phyloP scores from a whole-genome alignment of 2,888 invertebrate species.

The Nyleta sp. region DNA sequence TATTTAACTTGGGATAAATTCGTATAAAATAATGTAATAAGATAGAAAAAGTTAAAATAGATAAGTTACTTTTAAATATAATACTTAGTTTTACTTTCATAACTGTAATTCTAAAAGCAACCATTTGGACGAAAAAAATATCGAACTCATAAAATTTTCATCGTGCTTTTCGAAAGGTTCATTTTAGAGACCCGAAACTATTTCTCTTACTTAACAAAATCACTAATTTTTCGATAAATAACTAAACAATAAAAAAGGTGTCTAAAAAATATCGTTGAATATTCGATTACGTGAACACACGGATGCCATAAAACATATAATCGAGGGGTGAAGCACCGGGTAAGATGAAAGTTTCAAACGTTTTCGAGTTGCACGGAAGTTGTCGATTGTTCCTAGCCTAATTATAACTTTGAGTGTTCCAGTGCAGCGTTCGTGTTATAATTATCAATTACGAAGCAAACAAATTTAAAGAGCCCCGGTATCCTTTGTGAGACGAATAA shows the following conservation, averaged over 20 bases:
- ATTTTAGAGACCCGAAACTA: not conserved
- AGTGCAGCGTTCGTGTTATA: slow-evolving; percentile 73
- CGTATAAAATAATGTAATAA: too few species aligned
- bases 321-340: slow-evolving; percentile 34
- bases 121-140: too few species aligned
- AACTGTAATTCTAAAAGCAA: too few species aligned
- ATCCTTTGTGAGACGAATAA: slow-evolving; percentile 22
- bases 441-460: slow-evolving; percentile 76
- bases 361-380: slow-evolving; percentile 69
- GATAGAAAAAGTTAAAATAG: too few species aligned
- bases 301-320: slow-evolving; percentile 34
- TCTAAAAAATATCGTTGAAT: not conserved
- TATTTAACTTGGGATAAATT: too few species aligned
- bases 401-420: slow-evolving; percentile 79
- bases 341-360: slow-evolving; percentile 68
- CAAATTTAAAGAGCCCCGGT: slow-evolving; percentile 46
- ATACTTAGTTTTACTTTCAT: too few species aligned
- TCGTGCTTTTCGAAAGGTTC: too few species aligned
- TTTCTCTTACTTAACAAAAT: not conserved
- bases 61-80: too few species aligned
- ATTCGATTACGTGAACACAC: slow-evolving; percentile 5
- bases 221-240: too few species aligned
- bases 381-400: slow-evolving; percentile 80
- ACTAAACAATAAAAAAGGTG: not conserved
- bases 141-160: too few species aligned